Evolutionary conservation across 2,888 invertebrate species (phyloP), one percentile per base, ranked within the genome.

Genomic region (Coleophora flavipennella): DNA sequence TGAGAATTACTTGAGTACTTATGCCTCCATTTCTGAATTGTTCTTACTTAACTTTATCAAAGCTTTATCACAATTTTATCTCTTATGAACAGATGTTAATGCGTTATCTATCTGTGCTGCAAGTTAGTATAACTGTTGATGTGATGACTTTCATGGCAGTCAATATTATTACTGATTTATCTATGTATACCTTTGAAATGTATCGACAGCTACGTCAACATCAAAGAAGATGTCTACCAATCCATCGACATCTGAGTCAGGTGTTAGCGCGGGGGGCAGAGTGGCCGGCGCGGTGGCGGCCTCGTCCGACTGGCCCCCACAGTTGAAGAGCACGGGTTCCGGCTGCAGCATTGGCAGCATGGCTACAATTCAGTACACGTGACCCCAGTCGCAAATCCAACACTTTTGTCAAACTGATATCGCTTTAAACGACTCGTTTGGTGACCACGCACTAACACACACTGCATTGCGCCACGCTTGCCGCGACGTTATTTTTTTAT

Each of bases 381-480:
- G 45, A 55, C 60, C 57, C 62, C 59, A 44, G 60, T 66, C 67
- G 69, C 65, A 48, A 59, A 68, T 55, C 63, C 59, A 50, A 61
- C 57, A 69, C 56, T 54, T 60, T 57, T 50, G 59, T 68, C 65
- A 68, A 58, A 64, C 54, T 62, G 57, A 54, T 65, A 65, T 54
- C 71, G 66, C 64, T 70, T 67, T 54, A 63, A 70, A 74, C 58
- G 62, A 67, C 77, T 77, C 73, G 68, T 62, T 65, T 67, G 57
- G 61, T 74, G 73, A 73, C 67, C 72, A 69, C 69, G 73, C 67
- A 69, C 65, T 73, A 79, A 80, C 75, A 79, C 75, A 78, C 79
- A 80, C 81, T 78, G 83, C 83, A 84, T 83, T 83, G 83, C 83
- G 80, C 83, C 81, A 81, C 80, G 67, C 67, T 70, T 64, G 61